Conservation (phyloP, 2,113 vertebrate genomes). For the Mobula hypostoma region DNA sequence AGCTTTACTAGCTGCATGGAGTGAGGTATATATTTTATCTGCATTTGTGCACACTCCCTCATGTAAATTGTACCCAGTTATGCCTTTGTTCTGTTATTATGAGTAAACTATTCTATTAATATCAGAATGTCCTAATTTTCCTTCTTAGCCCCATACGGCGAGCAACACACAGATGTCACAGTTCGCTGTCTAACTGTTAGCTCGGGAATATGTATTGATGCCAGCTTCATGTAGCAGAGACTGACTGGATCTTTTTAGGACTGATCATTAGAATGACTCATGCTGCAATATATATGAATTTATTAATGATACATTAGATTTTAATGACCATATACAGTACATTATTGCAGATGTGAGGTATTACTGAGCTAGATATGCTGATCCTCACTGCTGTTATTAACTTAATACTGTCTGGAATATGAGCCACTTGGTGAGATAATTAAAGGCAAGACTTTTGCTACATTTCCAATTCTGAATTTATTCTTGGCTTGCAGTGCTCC, state of each 20-base stretch:
- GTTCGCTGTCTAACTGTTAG: background rate
- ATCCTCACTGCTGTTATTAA: background rate
- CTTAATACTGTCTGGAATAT: background rate
- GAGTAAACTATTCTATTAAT: background rate
- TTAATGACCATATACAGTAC: background rate
- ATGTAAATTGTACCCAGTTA: background rate
- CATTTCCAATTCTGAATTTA: background rate
- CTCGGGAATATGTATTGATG: background rate
- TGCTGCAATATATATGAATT: slow-evolving; percentile 7
- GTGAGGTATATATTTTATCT: too few relatives aligned
- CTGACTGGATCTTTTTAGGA: background rate
- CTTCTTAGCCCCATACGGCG: background rate
- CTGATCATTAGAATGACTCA: background rate
- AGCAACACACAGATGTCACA: background rate
- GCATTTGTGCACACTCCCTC: too few relatives aligned
- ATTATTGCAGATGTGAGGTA: background rate
- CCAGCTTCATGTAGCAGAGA: background rate
- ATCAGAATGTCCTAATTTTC: background rate
- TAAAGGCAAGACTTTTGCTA: background rate
- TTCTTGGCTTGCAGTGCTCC: background rate
- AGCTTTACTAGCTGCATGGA: background rate
- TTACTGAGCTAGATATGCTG: background rate
- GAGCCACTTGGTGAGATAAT: background rate
- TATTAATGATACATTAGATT: slow-evolving; percentile 9
- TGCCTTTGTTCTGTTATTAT: background rate